phyloP scores from a whole-genome alignment of 2,888 invertebrate species.

The Pseudanteris insignis region DNA sequence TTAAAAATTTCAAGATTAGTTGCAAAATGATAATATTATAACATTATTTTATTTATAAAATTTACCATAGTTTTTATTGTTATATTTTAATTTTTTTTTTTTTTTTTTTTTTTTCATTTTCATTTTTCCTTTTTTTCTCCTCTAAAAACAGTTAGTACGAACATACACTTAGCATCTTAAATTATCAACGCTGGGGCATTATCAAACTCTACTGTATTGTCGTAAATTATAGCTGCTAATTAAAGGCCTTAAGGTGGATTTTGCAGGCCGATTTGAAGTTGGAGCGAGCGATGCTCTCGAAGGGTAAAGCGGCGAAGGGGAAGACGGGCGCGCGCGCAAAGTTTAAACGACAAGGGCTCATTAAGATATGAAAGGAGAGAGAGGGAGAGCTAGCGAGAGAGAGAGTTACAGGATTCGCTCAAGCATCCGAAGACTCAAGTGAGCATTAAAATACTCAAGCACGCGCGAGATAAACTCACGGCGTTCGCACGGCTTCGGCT shows the following conservation, averaged over 20 bases:
- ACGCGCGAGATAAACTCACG: slow-evolving; percentile 38
- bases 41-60: too few species aligned
- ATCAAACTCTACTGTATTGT: slow-evolving; percentile 55
- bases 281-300: slow-evolving; percentile 36
- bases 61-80: too few species aligned
- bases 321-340: slow-evolving; percentile 38
- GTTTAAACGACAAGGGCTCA: slow-evolving; percentile 45
- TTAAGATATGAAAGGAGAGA: slow-evolving; percentile 45
- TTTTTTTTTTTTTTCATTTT: too few species aligned
- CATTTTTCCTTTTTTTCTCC: too few species aligned
- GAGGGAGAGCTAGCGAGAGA: too few species aligned
- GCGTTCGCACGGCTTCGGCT: slow-evolving; percentile 6
- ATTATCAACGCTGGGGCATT: slow-evolving; percentile 50
- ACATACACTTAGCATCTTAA: slow-evolving; percentile 40
- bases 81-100: too few species aligned
- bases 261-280: slow-evolving; percentile 54
- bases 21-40: too few species aligned
- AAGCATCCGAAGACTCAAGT: slow-evolving; percentile 39
- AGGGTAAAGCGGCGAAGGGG: slow-evolving; percentile 43
- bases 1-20: too few species aligned
- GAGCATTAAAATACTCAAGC: slow-evolving; percentile 41
- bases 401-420: slow-evolving; percentile 39
- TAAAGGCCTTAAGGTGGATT: slow-evolving; percentile 60
- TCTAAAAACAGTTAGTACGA: slow-evolving; percentile 37
- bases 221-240: slow-evolving; percentile 58